phyloP scores from a whole-genome alignment of 2,888 invertebrate species.

The Platycnemis pennipes region DNA sequence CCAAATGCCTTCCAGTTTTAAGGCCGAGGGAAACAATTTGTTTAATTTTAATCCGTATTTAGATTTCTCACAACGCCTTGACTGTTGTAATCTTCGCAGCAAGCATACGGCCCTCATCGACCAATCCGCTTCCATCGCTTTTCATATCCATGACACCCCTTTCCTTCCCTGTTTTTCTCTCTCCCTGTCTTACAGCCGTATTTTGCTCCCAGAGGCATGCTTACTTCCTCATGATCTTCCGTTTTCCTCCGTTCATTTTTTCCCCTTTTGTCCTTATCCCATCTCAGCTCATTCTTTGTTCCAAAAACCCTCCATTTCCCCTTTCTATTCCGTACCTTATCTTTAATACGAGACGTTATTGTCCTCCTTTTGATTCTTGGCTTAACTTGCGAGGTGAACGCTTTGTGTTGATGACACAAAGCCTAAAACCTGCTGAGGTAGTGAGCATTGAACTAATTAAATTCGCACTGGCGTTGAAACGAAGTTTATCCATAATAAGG shows the following conservation, averaged over 20 bases:
- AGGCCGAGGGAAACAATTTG: neutral
- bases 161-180: neutral
- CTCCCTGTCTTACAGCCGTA: neutral
- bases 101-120: neutral
- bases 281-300: neutral
- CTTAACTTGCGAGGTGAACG: neutral
- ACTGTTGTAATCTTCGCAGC: neutral
- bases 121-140: neutral
- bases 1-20: neutral
- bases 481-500: no score
- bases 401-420: neutral
- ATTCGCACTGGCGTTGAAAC: no score
- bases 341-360: neutral
- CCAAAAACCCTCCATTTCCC: neutral
- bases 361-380: neutral
- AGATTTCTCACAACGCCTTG: neutral
- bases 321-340: neutral
- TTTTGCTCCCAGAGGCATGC: neutral
- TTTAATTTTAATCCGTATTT: neutral
- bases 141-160: neutral
- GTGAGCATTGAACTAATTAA: no score
- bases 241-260: neutral
- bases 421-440: no score
- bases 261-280: neutral
- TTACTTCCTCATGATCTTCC: neutral